A percentile compares a stretch with the other conserved stretches of the same genome.
Conservation (phyloP, 2,797 vertebrate genomes). For the Leptatherina wallacei region DNA sequence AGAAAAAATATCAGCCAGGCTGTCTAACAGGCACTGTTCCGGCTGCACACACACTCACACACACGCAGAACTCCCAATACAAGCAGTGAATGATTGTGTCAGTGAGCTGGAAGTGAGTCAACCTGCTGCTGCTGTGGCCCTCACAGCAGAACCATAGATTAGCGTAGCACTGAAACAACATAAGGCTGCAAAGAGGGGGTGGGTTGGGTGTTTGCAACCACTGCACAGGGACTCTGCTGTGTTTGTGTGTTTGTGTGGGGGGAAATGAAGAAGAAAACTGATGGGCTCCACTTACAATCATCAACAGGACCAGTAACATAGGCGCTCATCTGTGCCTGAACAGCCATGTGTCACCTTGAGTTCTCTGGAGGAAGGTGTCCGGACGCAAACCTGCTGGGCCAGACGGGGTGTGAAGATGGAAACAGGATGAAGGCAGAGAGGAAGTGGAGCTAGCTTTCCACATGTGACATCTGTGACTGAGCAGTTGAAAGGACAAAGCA, state of each 20-base stretch:
- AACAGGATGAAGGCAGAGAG: slow-evolving; percentile 43
- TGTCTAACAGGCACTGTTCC: slow-evolving; percentile 66
- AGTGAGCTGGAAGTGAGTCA: slow-evolving; percentile 78
- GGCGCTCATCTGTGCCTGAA: slow-evolving; percentile 64
- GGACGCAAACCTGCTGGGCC: slow-evolving; percentile 71
- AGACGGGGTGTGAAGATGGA: slow-evolving; percentile 62
- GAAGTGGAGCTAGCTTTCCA: slow-evolving; percentile 38
- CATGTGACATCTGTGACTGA: slow-evolving; percentile 53
- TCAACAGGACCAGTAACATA: slow-evolving; percentile 47
- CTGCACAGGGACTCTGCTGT: slow-evolving; percentile 24
- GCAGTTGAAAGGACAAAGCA: slow-evolving; percentile 17
- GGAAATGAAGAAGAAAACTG: background rate
- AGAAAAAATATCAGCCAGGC: slow-evolving; percentile 78
- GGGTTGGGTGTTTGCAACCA: slow-evolving; percentile 23
- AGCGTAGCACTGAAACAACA: slow-evolving; percentile 67
- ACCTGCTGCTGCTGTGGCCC: slow-evolving; percentile 63
- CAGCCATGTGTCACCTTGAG: slow-evolving; percentile 79
- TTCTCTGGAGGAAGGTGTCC: slow-evolving; percentile 67
- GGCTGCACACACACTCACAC: slow-evolving; percentile 35
- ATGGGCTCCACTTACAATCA: slow-evolving; percentile 48
- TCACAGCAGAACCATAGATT: slow-evolving; percentile 72
- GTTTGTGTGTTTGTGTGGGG: background rate
- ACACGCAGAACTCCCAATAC: slow-evolving; percentile 51
- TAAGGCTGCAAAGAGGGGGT: slow-evolving; percentile 32
- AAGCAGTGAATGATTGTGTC: slow-evolving; percentile 78